Conservation (phyloP, 2,888 invertebrate genomes). For the Himalopsyche kuldschensis region DNA sequence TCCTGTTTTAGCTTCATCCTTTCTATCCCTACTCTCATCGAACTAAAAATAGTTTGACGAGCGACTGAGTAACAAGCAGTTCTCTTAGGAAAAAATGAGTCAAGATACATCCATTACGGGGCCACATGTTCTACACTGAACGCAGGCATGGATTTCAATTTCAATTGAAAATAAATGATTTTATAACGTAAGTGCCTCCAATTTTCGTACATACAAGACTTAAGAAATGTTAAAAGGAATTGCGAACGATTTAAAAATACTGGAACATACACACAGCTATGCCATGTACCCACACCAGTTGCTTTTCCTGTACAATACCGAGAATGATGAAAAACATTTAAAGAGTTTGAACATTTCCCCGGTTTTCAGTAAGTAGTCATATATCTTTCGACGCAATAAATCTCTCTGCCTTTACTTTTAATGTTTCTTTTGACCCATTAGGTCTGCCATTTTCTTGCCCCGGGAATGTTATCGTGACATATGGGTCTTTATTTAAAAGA, state of each 20-base stretch:
- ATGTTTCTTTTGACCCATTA: constrained; percentile 19
- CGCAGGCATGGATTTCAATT: no score
- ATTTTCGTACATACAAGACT: no score
- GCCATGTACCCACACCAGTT: background rate
- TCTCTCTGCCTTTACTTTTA: constrained; percentile 12
- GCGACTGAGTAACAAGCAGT: no score
- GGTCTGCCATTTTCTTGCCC: background rate
- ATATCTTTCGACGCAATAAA: constrained; percentile 8
- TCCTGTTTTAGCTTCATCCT: no score
- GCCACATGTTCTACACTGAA: no score
- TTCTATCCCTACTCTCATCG: no score
- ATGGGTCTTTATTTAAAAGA: background rate
- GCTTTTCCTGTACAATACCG: background rate
- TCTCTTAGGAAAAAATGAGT: no score
- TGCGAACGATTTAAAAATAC: background rate
- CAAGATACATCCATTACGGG: no score
- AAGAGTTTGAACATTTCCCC: background rate
- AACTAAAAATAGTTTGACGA: no score
- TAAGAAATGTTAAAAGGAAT: no score
- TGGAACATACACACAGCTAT: background rate
- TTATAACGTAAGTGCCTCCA: no score
- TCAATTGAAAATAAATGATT: no score
- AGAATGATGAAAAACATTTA: background rate
- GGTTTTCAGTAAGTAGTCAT: background rate
- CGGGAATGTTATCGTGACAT: background rate